Conservation (phyloP, 2,113 vertebrate genomes). For the Labeo rohita region DNA sequence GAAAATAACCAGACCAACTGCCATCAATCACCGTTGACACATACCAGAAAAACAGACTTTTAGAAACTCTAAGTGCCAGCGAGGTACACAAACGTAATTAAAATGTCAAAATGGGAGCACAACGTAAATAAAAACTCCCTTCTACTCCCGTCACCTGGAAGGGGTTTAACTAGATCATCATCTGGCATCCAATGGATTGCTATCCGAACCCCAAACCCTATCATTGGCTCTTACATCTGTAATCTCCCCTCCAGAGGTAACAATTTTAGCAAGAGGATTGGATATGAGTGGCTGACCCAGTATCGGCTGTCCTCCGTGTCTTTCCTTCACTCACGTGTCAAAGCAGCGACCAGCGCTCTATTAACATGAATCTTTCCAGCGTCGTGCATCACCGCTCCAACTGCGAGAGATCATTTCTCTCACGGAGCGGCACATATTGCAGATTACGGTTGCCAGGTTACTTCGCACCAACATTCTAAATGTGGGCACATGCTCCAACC, state of each 20-base stretch:
- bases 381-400: slow-evolving; percentile 28
- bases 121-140: slow-evolving; percentile 43
- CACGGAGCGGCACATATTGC: slow-evolving; percentile 23
- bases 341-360: slow-evolving; percentile 35
- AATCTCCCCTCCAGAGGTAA: slow-evolving; percentile 50
- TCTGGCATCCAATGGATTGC: slow-evolving; percentile 26
- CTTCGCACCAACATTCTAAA: slow-evolving; percentile 41
- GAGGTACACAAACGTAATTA: slow-evolving; percentile 20
- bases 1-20: slow-evolving; percentile 46
- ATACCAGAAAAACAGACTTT: background rate
- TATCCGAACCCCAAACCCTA: slow-evolving; percentile 38
- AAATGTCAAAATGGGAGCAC: slow-evolving; percentile 41
- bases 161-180: slow-evolving; percentile 25
- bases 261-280: slow-evolving; percentile 51
- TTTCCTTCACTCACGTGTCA: slow-evolving; percentile 41
- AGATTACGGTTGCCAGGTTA: slow-evolving; percentile 47
- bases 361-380: slow-evolving; percentile 42
- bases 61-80: background rate
- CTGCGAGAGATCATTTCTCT: slow-evolving; percentile 37
- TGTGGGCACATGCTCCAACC: slow-evolving; percentile 26
- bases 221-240: slow-evolving; percentile 49
- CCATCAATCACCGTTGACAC: slow-evolving; percentile 10
- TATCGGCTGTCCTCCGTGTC: slow-evolving; percentile 39
- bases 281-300: slow-evolving; percentile 52
- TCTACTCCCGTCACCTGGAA: slow-evolving; percentile 14